A percentile compares a stretch with the other conserved stretches of the same genome.
Conservation (phyloP, 2,888 invertebrate genomes). For the Doris montereyensis region DNA sequence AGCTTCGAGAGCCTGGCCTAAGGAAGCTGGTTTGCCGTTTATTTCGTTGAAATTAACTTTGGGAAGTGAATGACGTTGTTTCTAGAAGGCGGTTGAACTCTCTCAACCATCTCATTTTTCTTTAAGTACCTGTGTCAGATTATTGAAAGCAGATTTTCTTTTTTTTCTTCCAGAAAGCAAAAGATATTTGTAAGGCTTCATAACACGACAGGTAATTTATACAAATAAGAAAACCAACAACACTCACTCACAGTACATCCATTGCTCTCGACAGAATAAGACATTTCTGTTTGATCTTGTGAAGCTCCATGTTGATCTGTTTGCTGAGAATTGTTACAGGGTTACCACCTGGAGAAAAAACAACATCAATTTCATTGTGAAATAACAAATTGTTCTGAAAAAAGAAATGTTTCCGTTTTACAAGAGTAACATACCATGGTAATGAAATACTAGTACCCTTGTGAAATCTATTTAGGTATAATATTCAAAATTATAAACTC, state of each 20-base stretch:
- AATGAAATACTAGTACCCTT: no score
- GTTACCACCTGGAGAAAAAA: slow-evolving; percentile 80
- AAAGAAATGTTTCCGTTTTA: no score
- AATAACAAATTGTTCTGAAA: no score
- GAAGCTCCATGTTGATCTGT: slow-evolving; percentile 96
- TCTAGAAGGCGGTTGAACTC: slow-evolving; percentile 93
- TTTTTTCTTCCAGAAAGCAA: not conserved
- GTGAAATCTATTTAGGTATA: no score
- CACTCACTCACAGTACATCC: slow-evolving; percentile 83
- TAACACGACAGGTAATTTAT: no score
- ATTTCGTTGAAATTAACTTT: slow-evolving; percentile 91
- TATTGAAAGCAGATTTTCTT: not conserved
- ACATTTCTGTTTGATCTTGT: slow-evolving; percentile 94
- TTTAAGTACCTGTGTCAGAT: slow-evolving; percentile 81
- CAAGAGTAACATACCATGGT: no score
- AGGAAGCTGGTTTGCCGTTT: slow-evolving; percentile 86
- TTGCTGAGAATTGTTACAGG: slow-evolving; percentile 95
- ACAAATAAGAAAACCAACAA: not conserved
- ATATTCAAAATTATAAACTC: no score
- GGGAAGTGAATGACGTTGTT: slow-evolving; percentile 93
- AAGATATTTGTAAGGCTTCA: not conserved
- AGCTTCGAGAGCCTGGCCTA: slow-evolving; percentile 97
- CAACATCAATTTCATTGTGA: no score
- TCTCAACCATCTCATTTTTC: slow-evolving; percentile 98
- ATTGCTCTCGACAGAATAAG: slow-evolving; percentile 94